Base-by-base conservation (phyloP, 2,888 invertebrate genomes). In the Heliothis peltigera region DNA sequence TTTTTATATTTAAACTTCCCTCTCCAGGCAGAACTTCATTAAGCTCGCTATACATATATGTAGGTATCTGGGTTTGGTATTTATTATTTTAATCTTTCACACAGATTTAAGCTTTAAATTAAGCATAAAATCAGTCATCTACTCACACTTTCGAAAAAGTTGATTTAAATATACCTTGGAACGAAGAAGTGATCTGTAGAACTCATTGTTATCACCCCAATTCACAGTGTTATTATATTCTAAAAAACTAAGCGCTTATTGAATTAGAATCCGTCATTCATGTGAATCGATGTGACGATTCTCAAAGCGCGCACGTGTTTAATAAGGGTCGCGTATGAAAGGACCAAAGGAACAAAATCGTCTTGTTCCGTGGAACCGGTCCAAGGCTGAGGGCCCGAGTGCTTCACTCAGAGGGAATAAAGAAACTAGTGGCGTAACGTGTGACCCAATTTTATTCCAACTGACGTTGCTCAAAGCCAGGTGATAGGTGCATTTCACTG, bases 361-460 rank as follows among this genome's bases (percentile, higher is more conserved):
- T 80, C 77, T 82, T 82, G 80, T 83, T 81, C 77, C 53, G 68
- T 49, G 25, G 69, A 86, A 88, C 89, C 86, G 85, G 89, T 88
- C 78, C 80, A 76, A 80, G 80, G 80, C 79, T 81, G 80, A 81
- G 78, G 81, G 78, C 76, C 68, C 56, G 69, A 75, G 78, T 53
- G 22, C 43, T 59, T 39, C 54, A 69, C 65, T 74, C 70, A 32
- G 81, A 82, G 79, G 82, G 79, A 70, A 78, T 81, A 77, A 77
- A 77, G 74, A 75, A 77, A 74, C 78, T 75, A 76, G 69, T 81
- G 70, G 85, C 84, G 89, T 87, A 91, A 92, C 88, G 92, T 92
- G 93, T 93, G 94, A 94, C 94, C 94, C 92, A 94, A 91, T 93
- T 94, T 88, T 80, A 83, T 85, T 87, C 58, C 69, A 59, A 47